A percentile compares a stretch with the other conserved stretches of the same genome.
Evolutionary conservation across 1,140 invertebrate genomes (phyloP).

Genomic region (Stratiolaelaps scimitus): DNA sequence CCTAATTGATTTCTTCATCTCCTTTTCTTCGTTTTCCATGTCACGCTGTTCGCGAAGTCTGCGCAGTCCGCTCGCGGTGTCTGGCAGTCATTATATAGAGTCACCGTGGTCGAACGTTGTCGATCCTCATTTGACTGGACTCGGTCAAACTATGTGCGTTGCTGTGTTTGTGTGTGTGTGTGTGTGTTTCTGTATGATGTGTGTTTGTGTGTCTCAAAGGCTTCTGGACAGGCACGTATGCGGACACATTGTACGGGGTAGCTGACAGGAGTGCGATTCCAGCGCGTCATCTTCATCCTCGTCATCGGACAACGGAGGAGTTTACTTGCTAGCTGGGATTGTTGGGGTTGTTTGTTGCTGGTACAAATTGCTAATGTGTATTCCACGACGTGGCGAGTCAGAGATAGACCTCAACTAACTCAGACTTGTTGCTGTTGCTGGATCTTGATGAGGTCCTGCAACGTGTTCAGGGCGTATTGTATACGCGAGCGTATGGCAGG

Average conservation of each 20-base stretch:
- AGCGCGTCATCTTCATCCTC: neutral
- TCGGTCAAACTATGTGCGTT: no score
- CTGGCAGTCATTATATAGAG: no score
- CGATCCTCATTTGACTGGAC: no score
- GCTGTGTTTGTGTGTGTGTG: no score
- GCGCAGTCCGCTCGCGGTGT: no score
- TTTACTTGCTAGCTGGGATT: neutral
- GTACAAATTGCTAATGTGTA: neutral
- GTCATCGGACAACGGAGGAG: neutral
- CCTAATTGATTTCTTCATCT: no score
- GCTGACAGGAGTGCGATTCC: neutral
- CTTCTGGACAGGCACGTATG: no score
- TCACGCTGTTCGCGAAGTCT: no score
- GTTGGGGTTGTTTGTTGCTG: neutral
- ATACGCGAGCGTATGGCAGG: constrained; percentile 48
- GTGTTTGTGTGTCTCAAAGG: no score
- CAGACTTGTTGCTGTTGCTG: constrained; percentile 25
- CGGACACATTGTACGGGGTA: neutral
- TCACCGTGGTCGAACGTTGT: no score
- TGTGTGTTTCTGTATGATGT: no score
- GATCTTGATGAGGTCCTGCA: constrained; percentile 41
- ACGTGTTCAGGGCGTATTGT: constrained; percentile 47
- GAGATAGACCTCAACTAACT: neutral
- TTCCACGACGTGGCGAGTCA: neutral
- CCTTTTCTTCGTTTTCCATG: no score